Conservation (phyloP, 64 coral and sea anemone genomes). For the Montipora sp. region DNA sequence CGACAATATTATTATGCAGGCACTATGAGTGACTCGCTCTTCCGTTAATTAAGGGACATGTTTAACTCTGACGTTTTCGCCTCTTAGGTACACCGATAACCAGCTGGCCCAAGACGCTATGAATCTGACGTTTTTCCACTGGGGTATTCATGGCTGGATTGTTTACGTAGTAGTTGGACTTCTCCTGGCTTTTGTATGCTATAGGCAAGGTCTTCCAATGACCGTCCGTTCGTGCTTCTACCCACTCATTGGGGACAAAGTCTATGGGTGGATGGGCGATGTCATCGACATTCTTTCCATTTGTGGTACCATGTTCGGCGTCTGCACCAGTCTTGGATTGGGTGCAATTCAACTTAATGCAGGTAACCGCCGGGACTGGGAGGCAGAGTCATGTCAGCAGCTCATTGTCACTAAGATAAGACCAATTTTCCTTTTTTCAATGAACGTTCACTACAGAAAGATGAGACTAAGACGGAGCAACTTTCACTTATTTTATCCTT, state of each 20-base stretch:
- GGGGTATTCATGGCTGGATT: constrained; percentile 57
- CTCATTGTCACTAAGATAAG: too few relatives aligned
- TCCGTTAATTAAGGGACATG: too few relatives aligned
- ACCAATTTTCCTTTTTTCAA: too few relatives aligned
- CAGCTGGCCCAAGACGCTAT: constrained; percentile 48
- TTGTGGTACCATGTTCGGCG: constrained; percentile 48
- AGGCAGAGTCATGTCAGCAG: too few relatives aligned
- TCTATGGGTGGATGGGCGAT: constrained; percentile 44
- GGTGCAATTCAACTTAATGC: constrained; percentile 45
- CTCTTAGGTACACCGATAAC: constrained; percentile 35
- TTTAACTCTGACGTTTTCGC: background rate
- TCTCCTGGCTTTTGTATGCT: constrained; percentile 41
- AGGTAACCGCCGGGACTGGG: background rate
- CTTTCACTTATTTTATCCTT: too few relatives aligned
- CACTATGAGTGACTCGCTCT: too few relatives aligned
- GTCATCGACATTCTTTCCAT: constrained; percentile 47
- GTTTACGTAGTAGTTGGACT: constrained; percentile 49
- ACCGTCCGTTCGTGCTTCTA: constrained; percentile 48
- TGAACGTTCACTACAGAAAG: too few relatives aligned
- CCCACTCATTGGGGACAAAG: constrained; percentile 43
- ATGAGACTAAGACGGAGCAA: too few relatives aligned
- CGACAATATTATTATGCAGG: background rate
- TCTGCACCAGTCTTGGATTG: constrained; percentile 46
- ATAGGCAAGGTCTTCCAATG: constrained; percentile 35
- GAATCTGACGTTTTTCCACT: constrained; percentile 51